Evolutionary conservation across 2,113 vertebrate species (phyloP).

Genomic region (Eptesicus fuscus): DNA sequence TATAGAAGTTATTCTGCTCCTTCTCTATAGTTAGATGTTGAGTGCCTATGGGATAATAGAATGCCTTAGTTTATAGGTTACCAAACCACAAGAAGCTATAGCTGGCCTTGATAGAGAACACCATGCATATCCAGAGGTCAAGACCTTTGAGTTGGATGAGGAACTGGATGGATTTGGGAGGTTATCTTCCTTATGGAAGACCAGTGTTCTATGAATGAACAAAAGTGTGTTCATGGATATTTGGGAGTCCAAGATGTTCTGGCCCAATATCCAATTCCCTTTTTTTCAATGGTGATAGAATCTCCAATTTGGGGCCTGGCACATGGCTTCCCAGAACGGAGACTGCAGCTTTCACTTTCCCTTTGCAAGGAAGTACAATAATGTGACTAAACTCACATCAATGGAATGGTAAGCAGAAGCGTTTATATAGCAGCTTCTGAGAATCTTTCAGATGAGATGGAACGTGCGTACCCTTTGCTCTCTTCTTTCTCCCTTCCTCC

Average conservation of each 20-base stretch:
- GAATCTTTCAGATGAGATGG: not conserved
- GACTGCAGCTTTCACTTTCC: not conserved
- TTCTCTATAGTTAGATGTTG: not conserved
- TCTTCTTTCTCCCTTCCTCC: not conserved
- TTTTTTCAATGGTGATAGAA: not conserved
- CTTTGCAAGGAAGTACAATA: not conserved
- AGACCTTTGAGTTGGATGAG: not conserved
- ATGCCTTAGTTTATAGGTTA: not conserved
- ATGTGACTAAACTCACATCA: not conserved
- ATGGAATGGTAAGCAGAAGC: not conserved
- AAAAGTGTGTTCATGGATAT: not conserved
- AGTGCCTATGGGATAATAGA: not conserved
- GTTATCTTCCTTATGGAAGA: not conserved
- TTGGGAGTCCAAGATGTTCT: not conserved
- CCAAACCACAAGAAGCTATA: not conserved
- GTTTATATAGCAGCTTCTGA: not conserved
- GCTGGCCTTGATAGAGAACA: not conserved
- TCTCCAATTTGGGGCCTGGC: not conserved
- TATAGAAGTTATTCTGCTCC: not conserved
- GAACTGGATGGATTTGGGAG: not conserved
- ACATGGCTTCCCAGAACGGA: not conserved
- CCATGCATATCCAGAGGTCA: not conserved
- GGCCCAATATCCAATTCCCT: not conserved
- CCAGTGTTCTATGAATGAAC: not conserved
- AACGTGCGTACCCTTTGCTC: not conserved